Percentiles rank a stretch among this genome's conserved stretches.
These are phyloP conservation scores for Thereuonema tuberculata DNA, from an alignment of 1,140 invertebrate species.

Conservation along the genomic window DNA sequence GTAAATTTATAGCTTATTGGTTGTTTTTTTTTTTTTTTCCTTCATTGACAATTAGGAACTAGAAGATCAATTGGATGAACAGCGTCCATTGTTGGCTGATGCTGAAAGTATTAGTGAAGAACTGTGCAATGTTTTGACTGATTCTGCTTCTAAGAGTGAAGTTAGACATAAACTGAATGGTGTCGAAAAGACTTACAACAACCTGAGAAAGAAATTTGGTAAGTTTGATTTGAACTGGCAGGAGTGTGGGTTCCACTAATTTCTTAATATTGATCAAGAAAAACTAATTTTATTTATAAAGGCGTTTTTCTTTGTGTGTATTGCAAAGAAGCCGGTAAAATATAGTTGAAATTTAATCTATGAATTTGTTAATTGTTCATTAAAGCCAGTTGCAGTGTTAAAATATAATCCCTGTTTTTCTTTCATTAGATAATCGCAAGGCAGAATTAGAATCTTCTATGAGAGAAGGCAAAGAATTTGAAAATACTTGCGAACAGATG, in stretches of 20 bases:
- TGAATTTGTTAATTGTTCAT: background rate
- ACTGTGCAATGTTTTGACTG: constrained; percentile 74
- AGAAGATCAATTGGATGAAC: constrained; percentile 72
- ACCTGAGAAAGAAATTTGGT: constrained; percentile 64
- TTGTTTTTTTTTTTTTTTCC: no score
- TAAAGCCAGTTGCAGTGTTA: no score
- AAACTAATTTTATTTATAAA: no score
- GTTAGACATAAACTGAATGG: constrained; percentile 73
- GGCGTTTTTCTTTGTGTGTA: no score
- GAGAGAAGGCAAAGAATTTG: constrained; percentile 57
- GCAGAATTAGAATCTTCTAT: constrained; percentile 77
- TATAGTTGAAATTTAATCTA: no score
- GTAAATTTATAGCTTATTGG: no score
- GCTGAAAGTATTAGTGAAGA: constrained; percentile 72
- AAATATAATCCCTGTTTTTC: background rate
- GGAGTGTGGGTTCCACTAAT: no score
- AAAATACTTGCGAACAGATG: constrained; percentile 67
- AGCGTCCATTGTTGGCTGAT: constrained; percentile 70
- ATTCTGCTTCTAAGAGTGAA: constrained; percentile 74
- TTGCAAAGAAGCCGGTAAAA: no score
- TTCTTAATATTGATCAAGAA: no score
- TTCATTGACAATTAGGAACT: no score
- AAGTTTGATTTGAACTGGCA: constrained; percentile 7
- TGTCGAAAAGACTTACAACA: constrained; percentile 66
- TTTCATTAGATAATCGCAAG: constrained; percentile 52